phyloP scores from a whole-genome alignment of 2,888 invertebrate genomes.

The Glaucopsyche alexis region DNA sequence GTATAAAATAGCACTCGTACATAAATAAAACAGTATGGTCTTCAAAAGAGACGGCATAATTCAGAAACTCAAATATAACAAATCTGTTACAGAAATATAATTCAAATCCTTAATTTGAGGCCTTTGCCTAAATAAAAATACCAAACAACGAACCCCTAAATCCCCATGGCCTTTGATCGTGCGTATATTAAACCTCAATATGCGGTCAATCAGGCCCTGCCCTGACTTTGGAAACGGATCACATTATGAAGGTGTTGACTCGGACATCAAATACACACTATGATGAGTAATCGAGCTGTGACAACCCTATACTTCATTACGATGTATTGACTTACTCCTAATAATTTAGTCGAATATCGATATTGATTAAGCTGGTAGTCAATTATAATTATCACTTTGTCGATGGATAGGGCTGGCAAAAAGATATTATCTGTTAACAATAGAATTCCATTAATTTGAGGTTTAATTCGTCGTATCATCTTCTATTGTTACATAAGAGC shows the following conservation, averaged over 20 bases:
- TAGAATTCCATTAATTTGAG: not conserved
- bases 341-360: conserved; percentile 36
- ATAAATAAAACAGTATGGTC: too few relatives aligned
- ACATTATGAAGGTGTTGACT: conserved; percentile 68
- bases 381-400: conserved; percentile 9
- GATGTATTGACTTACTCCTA: conserved; percentile 40
- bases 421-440: not conserved
- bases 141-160: conserved; percentile 10
- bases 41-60: not conserved
- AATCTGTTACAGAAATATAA: conserved; percentile 2
- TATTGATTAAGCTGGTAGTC: conserved; percentile 1
- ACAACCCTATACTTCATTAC: conserved; percentile 52
- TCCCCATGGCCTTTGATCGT: conserved; percentile 41
- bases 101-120: not conserved
- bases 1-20: too few relatives aligned
- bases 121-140: conserved; percentile 16
- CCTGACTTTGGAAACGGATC: conserved; percentile 59
- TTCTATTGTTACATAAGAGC: conserved; percentile 4
- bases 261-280: conserved; percentile 60
- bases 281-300: conserved; percentile 60
- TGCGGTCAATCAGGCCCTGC: conserved; percentile 61
- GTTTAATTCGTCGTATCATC: not conserved
- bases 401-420: not conserved
- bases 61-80: not conserved
- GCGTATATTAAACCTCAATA: conserved; percentile 50